Base-by-base conservation (phyloP, 2,113 vertebrate species). In the Syngnathus scovelli region DNA sequence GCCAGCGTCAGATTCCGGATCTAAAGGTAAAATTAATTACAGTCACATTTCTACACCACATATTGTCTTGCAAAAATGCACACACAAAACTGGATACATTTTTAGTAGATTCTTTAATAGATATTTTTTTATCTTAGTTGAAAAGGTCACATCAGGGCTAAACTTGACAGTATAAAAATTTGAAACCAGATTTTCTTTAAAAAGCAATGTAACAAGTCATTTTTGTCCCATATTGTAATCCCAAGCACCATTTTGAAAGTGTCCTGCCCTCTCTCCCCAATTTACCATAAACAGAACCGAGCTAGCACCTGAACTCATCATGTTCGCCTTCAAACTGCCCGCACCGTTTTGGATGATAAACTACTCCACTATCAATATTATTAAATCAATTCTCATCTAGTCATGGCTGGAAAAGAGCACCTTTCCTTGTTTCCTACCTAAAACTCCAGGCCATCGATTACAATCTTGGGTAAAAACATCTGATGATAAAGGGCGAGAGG, bases 1-100 rank as follows among this genome's bases (percentile, higher is more conserved):
- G 96, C 96, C 84, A 99, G 82, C 64, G 93, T 93, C 78, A 99
- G 92, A 90, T 99, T 99, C 74, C 92, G 93, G 78, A 95, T 94
- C 96, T 98, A 89, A 68, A 64, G 81, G 33, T 76, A 81, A 52
- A 91, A 91, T 74, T 81, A 88, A 70, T 23, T 55, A 62, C 44
- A 41, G 0, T 1, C 2, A 23, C 27, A n/a, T n/a, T n/a, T n/a
- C n/a, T n/a, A n/a, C n/a, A n/a, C n/a, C n/a, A n/a, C n/a, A n/a
- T n/a, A 37, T 64, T 61, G 44, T 21, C 61, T 36, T 46, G 44
- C 61, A 68, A 62, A 51, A 78, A 61, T n/a, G 19, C 27, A 49
- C 48, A 49, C 16, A 19, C 7, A 4, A 49, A 19, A 27, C 27
- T 5, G 46, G 9, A 18, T 5, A 48, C 16, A 48, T 48, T 48